Evolutionary conservation across 2,113 vertebrate genomes (phyloP), one percentile per base, ranked within the genome.

Genomic region (Periophthalmus modestus): DNA sequence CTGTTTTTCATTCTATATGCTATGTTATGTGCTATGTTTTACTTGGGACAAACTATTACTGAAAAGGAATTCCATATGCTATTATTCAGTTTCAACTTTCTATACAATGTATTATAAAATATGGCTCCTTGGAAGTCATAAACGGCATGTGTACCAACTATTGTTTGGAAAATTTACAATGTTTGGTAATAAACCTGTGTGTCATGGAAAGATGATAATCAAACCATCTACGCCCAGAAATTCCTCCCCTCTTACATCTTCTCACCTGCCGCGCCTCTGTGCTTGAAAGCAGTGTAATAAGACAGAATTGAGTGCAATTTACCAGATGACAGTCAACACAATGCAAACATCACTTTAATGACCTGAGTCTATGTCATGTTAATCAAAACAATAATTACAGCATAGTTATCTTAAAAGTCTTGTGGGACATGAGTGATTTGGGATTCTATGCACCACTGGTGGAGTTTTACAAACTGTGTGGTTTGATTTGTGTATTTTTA

Each of bases 181-280:
- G 54, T 66, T 67, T 68, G 59, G 46, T 21, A 16, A 19, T 73
- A 15, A 73, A 80, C 3, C 28, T 28, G 28, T 74, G 28, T 75
- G 74, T 46, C 34, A 71, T 15, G 70, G 69, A 75, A 79, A 85
- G 57, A 67, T 13, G 10, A 79, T 62, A 76, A 75, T 54, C 69
- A 33, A 33, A 62, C 33, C 74, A 62, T 75, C 79, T 3, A 28
- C n/a, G 57, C 23, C 73, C 76, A 76, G 18, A 70, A 82, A 74
- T 89, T 89, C 75, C 84, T 81, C 73, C 52, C 61, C 36, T 63
- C 69, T 86, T 67, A 84, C 75, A 57, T 83, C 68, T 16, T 73
- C 78, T 71, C 81, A 80, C 77, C 81, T 80, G 79, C 75, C 10
- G 68, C n/a, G 7, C 39, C 77, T 47, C 52, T 21, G 67, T 28